These are phyloP conservation scores for Hirudo medicinalis DNA, from an alignment of 1,140 invertebrate genomes.

Conservation along the genomic window DNA sequence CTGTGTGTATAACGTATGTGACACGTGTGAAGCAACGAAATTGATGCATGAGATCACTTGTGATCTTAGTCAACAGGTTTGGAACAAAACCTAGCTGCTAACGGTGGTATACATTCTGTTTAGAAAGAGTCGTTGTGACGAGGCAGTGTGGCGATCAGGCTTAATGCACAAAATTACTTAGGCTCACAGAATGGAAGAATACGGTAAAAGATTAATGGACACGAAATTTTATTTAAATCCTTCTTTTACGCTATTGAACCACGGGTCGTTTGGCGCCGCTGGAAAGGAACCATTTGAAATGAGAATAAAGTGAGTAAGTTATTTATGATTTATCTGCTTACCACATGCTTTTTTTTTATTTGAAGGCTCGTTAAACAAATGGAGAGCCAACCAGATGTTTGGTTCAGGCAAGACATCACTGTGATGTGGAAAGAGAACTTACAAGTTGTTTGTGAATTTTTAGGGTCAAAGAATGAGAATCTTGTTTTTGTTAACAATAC, in stretches of 20 bases:
- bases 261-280: not conserved
- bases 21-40: too few relatives aligned
- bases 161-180: too few relatives aligned
- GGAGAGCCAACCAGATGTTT: slow-evolving; percentile 11
- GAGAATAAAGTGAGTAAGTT: not conserved
- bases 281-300: not conserved
- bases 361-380: not conserved
- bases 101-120: too few relatives aligned
- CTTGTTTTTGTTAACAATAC: slow-evolving; percentile 14
- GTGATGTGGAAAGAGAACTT: slow-evolving; percentile 9
- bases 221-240: slow-evolving; percentile 1
- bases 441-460: not conserved
- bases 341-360: not conserved
- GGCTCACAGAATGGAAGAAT: not conserved
- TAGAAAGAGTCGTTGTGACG: too few relatives aligned
- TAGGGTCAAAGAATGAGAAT: slow-evolving; percentile 4
- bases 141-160: too few relatives aligned
- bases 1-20: too few relatives aligned
- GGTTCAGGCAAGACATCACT: not conserved
- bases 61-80: too few relatives aligned
- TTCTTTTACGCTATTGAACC: not conserved
- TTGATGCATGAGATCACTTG: too few relatives aligned
- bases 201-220: not conserved
- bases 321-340: not conserved
- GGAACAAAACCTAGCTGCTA: too few relatives aligned